A percentile compares a stretch with the other conserved stretches of the same genome.
phyloP scores from a whole-genome alignment of 1,140 invertebrate species.

The Trichonephila clavata region DNA sequence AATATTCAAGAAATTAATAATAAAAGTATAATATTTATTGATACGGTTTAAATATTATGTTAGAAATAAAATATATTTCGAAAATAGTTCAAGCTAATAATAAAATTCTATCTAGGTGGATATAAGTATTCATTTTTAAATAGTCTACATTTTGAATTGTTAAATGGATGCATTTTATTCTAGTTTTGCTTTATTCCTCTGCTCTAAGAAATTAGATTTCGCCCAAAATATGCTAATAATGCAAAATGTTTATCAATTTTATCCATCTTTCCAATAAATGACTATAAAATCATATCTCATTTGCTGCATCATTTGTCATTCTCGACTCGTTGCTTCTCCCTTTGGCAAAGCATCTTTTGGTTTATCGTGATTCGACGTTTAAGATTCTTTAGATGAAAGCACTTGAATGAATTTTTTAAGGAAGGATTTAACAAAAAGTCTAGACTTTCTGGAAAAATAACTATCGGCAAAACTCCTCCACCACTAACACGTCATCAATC shows the following conservation, averaged over 20 bases:
- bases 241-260: neutral
- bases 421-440: slow-evolving; percentile 60
- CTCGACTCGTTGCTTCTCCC: slow-evolving; percentile 24
- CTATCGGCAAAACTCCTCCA: slow-evolving; percentile 65
- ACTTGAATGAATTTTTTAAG: slow-evolving; percentile 44
- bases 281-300: slow-evolving; percentile 33
- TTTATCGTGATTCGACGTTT: slow-evolving; percentile 48
- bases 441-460: slow-evolving; percentile 61
- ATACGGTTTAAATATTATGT: too few species aligned
- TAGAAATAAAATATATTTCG: too few species aligned
- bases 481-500: slow-evolving; percentile 57
- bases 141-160: too few species aligned
- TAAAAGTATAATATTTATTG: too few species aligned
- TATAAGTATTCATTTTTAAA: too few species aligned
- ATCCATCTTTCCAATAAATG: neutral
- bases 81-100: too few species aligned
- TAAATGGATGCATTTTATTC: too few species aligned
- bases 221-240: neutral
- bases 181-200: too few species aligned
- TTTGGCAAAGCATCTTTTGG: slow-evolving; percentile 14
- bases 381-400: neutral
- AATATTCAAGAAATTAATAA: too few species aligned
- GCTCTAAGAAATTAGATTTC: too few species aligned
- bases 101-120: too few species aligned
- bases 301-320: slow-evolving; percentile 64